These are phyloP conservation scores for Bombus difficillimus DNA, from an alignment of 1,140 invertebrate genomes.

Conservation along the genomic window DNA sequence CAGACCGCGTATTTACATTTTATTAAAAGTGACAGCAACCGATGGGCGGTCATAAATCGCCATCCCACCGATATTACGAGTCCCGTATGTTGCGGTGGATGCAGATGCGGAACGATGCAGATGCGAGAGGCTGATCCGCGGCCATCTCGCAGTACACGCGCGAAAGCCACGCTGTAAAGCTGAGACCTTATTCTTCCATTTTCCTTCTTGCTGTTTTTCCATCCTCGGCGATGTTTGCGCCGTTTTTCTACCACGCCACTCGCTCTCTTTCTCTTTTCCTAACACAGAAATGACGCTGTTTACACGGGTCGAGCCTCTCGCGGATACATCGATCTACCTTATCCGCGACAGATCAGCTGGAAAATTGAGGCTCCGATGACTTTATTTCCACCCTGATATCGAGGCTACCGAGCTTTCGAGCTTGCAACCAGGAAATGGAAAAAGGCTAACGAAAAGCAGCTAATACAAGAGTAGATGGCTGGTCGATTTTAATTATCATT, in stretches of 20 bases:
- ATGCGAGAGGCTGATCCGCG: slow-evolving; percentile 50
- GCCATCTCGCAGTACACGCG: slow-evolving; percentile 19
- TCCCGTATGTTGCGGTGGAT: slow-evolving; percentile 33
- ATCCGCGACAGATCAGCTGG: slow-evolving; percentile 29
- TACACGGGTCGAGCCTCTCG: slow-evolving; percentile 29
- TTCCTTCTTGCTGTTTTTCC: slow-evolving; percentile 8
- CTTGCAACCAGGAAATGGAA: too few relatives aligned
- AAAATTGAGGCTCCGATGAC: slow-evolving; percentile 16
- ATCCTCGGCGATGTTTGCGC: too few relatives aligned
- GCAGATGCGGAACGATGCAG: slow-evolving; percentile 49
- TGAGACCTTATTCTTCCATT: slow-evolving; percentile 58
- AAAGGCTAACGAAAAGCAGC: neutral
- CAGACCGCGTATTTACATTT: slow-evolving; percentile 67
- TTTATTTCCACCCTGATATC: neutral
- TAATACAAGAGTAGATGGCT: too few relatives aligned
- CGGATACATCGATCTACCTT: slow-evolving; percentile 34
- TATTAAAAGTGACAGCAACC: slow-evolving; percentile 64
- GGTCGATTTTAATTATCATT: slow-evolving; percentile 12
- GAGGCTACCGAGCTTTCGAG: neutral
- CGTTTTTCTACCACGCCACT: neutral
- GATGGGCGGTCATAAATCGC: slow-evolving; percentile 61
- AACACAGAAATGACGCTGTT: slow-evolving; percentile 41
- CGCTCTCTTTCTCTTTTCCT: neutral
- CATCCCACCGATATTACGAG: slow-evolving; percentile 62
- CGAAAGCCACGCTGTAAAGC: slow-evolving; percentile 48